A percentile compares a stretch with the other conserved stretches of the same genome.
These are phyloP conservation scores for Creontiades dilutus DNA, from an alignment of 2,888 invertebrate genomes.

Conservation along the genomic window DNA sequence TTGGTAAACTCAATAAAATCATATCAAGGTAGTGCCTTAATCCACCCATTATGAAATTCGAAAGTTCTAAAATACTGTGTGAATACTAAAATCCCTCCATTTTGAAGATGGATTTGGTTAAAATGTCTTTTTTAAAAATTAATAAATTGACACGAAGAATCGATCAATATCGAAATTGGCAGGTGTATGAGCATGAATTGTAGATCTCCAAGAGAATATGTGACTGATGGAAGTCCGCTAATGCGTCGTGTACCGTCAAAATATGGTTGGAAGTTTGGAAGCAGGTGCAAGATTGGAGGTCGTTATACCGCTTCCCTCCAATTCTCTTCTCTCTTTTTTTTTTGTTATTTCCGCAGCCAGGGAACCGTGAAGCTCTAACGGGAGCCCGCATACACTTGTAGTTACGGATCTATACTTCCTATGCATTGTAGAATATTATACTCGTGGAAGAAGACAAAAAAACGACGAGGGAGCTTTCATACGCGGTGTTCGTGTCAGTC, in stretches of 20 bases:
- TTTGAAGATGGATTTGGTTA: too few species aligned
- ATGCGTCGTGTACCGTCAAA: not conserved
- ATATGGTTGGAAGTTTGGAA: not conserved
- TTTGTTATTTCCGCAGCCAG: conserved; percentile 60
- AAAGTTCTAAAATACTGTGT: too few species aligned
- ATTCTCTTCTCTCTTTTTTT: conserved; percentile 39
- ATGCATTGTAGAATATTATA: conserved; percentile 58
- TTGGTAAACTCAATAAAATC: too few species aligned
- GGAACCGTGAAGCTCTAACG: conserved; percentile 66
- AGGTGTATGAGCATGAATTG: not conserved
- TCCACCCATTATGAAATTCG: too few species aligned
- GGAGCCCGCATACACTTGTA: conserved; percentile 63
- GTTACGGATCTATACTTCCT: conserved; percentile 66
- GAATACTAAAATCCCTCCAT: too few species aligned
- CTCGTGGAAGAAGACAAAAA: conserved; percentile 43
- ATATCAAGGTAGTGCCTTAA: too few species aligned
- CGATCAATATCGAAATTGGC: not conserved
- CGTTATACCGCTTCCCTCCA: conserved; percentile 57
- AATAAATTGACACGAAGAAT: too few species aligned
- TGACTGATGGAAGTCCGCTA: not conserved
- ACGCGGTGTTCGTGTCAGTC: conserved; percentile 44
- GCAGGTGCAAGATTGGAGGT: conserved; percentile 51
- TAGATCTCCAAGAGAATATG: not conserved
- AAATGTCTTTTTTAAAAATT: too few species aligned
- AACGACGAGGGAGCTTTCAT: not conserved